Percentiles rank a stretch among this genome's conserved stretches.
These are phyloP conservation scores for Embidobia sp. DNA, from an alignment of 2,888 invertebrate genomes.

Conservation along the genomic window DNA sequence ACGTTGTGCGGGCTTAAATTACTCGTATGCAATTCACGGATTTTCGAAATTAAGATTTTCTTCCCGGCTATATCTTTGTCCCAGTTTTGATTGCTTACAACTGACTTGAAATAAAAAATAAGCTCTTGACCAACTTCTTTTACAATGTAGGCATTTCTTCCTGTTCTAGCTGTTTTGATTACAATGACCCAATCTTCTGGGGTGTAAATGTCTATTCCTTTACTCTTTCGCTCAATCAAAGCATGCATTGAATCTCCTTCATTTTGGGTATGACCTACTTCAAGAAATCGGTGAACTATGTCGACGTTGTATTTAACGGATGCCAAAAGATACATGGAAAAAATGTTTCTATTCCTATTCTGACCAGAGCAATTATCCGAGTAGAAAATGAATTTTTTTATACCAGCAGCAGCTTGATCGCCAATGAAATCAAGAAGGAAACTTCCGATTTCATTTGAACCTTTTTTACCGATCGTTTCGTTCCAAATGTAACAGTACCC, in stretches of 20 bases:
- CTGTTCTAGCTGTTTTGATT: conserved; percentile 38
- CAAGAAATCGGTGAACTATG: conserved; percentile 68
- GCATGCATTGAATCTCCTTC: conserved; percentile 71
- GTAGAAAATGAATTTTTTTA: conserved; percentile 68
- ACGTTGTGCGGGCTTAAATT: neutral
- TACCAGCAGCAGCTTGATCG: conserved; percentile 31
- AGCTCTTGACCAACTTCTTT: conserved; percentile 28
- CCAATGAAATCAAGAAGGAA: conserved; percentile 17
- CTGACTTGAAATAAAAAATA: conserved; percentile 47
- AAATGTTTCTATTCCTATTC: conserved; percentile 69
- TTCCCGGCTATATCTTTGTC: conserved; percentile 18
- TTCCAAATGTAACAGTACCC: conserved; percentile 70
- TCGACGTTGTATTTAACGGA: conserved; percentile 63
- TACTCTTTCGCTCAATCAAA: conserved; percentile 60
- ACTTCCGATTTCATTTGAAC: conserved; percentile 32
- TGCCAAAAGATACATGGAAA: conserved; percentile 66
- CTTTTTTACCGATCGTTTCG: conserved; percentile 62
- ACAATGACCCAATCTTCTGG: conserved; percentile 36
- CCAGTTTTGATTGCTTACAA: conserved; percentile 43
- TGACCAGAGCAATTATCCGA: conserved; percentile 71
- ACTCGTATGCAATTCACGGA: conserved; percentile 6
- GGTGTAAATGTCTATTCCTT: conserved; percentile 53
- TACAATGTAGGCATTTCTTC: conserved; percentile 26
- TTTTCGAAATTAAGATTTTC: conserved; percentile 21
- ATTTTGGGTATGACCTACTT: conserved; percentile 69